Conservation (phyloP, 2,113 vertebrate species). For the Diadophis punctatus region DNA sequence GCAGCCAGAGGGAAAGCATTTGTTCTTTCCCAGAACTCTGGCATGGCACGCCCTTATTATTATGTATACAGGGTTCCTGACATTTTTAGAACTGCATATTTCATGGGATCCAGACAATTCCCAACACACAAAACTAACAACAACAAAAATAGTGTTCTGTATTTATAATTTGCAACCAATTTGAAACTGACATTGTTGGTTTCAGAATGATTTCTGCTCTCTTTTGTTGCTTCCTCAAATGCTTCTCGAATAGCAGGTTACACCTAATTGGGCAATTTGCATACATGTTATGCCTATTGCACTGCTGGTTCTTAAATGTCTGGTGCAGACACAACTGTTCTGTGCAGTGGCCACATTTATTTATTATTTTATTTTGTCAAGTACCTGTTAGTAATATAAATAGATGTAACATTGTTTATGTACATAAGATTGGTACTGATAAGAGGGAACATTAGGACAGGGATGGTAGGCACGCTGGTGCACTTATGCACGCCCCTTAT, state of each 20-base stretch:
- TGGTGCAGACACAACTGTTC: slow-evolving; percentile 21
- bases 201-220: slow-evolving; percentile 40
- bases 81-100: slow-evolving; percentile 28
- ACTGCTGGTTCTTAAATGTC: slow-evolving; percentile 38
- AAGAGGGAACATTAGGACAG: too few species aligned
- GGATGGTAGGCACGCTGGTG: too few species aligned
- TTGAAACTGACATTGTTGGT: slow-evolving; percentile 47
- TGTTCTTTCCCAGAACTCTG: slow-evolving; percentile 20
- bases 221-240: slow-evolving; percentile 49
- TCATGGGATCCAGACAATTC: slow-evolving; percentile 48
- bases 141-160: slow-evolving; percentile 46
- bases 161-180: slow-evolving; percentile 53
- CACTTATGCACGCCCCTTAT: too few species aligned
- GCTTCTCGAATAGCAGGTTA: slow-evolving; percentile 48
- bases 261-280: slow-evolving; percentile 54
- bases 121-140: slow-evolving; percentile 47
- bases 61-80: slow-evolving; percentile 27
- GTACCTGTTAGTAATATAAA: too few species aligned
- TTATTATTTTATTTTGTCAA: too few species aligned
- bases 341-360: accelerated
- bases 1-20: slow-evolving; percentile 26
- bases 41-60: not conserved
- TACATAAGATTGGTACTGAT: too few species aligned
- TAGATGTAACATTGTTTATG: too few species aligned
- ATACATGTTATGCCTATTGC: slow-evolving; percentile 46